Conservation (phyloP, 2,113 vertebrate genomes). For the Garra rufa region DNA sequence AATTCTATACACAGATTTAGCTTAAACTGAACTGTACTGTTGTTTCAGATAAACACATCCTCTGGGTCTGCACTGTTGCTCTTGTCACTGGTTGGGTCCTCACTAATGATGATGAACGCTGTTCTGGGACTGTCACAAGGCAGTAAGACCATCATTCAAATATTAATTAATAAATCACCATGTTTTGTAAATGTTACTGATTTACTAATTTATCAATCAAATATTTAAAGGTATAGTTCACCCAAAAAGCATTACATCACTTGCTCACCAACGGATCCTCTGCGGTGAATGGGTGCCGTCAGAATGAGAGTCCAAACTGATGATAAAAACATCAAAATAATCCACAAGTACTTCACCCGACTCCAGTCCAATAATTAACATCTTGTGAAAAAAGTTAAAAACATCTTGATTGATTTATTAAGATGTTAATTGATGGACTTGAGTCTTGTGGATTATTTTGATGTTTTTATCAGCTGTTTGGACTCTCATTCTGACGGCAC, state of each 20-base stretch:
- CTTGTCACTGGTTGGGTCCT: constrained; percentile 45
- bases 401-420: no score
- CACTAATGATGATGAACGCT: constrained; percentile 1
- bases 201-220: not conserved
- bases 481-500: no score
- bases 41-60: constrained; percentile 36
- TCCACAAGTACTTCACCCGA: no score
- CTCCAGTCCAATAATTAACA: no score
- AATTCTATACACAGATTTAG: not conserved
- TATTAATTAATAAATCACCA: not conserved
- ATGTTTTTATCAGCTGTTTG: no score
- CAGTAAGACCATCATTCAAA: constrained; percentile 35
- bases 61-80: constrained; percentile 36
- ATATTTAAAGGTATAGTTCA: not conserved
- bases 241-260: no score
- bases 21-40: not conserved
- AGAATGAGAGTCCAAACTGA: not conserved
- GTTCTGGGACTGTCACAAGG: not conserved
- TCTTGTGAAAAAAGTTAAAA: no score
- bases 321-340: not conserved
- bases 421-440: no score
- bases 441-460: no score
- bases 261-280: not conserved
- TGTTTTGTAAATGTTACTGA: not conserved
- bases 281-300: no score